phyloP scores from a whole-genome alignment of 2,113 vertebrate genomes.

The Diadophis punctatus region DNA sequence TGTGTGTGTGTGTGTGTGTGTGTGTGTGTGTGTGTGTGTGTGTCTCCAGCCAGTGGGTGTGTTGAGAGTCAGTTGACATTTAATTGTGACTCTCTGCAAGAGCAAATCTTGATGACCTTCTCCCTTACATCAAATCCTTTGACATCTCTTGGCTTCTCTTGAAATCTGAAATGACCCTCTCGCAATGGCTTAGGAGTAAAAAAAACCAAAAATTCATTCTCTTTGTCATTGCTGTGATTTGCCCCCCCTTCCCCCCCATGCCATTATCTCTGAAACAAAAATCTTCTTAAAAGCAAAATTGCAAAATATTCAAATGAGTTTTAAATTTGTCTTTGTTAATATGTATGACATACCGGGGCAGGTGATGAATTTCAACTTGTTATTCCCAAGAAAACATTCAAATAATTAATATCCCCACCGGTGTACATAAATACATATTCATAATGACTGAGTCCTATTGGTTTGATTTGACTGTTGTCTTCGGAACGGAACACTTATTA shows the following conservation, averaged over 20 bases:
- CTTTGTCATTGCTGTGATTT: background rate
- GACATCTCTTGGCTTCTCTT: background rate
- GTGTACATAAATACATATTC: constrained; percentile 41
- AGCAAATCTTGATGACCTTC: background rate
- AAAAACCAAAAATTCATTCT: background rate
- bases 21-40: background rate
- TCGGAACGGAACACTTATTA: background rate
- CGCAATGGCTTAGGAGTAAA: background rate
- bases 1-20: background rate
- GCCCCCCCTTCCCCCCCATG: constrained; percentile 1
- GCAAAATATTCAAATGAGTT: constrained; percentile 53
- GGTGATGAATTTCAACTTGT: constrained; percentile 50
- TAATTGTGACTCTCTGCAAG: background rate
- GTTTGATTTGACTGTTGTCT: constrained; percentile 10
- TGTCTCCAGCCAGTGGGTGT: too few species aligned
- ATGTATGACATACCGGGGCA: constrained; percentile 44
- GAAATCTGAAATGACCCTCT: background rate
- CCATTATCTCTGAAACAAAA: constrained; percentile 26
- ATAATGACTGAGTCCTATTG: background rate
- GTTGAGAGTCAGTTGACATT: background rate
- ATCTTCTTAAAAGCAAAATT: constrained; percentile 41
- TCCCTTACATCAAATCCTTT: background rate
- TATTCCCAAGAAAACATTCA: constrained; percentile 44
- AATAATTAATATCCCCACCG: constrained; percentile 49
- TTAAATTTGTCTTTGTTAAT: constrained; percentile 55